Conservation (phyloP, 2,797 vertebrate species). For the Eremophila alpestris region DNA sequence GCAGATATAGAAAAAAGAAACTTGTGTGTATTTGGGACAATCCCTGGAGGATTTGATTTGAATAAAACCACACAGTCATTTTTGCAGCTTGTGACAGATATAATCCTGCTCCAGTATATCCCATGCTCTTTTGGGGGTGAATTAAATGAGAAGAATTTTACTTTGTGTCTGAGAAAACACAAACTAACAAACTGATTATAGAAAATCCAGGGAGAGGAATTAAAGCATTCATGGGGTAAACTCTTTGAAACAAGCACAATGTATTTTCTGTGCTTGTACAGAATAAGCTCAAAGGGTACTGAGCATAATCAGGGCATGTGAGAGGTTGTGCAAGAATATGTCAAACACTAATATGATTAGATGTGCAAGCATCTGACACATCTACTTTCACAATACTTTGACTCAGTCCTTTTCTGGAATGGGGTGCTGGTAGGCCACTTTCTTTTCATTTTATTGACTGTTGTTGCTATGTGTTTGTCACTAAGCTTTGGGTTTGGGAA, state of each 20-base stretch:
- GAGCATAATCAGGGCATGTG: constrained; percentile 43
- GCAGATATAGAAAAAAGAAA: not conserved
- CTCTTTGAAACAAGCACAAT: constrained; percentile 42
- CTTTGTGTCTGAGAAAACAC: constrained; percentile 10
- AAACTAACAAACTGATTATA: constrained; percentile 49
- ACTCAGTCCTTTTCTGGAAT: constrained; percentile 2
- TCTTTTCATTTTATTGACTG: not conserved
- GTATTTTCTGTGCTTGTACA: constrained; percentile 10
- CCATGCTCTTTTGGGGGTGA: not conserved
- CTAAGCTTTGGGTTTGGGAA: not conserved
- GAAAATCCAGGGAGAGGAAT: constrained; percentile 50
- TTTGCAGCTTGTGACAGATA: constrained; percentile 20
- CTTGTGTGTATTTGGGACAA: constrained; percentile 9
- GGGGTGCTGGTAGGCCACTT: not conserved
- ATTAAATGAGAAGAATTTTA: constrained; percentile 5
- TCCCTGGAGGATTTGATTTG: constrained; percentile 22
- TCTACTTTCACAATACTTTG: not conserved
- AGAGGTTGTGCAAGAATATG: constrained; percentile 43
- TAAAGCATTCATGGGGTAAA: constrained; percentile 39
- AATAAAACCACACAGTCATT: constrained; percentile 33
- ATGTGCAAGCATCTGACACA: not conserved
- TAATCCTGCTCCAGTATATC: constrained; percentile 8
- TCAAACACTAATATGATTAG: not conserved
- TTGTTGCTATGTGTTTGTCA: not conserved
- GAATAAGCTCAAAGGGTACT: not conserved